Base-by-base conservation (phyloP, 1,140 invertebrate species). In the Zaprionus davidi region DNA sequence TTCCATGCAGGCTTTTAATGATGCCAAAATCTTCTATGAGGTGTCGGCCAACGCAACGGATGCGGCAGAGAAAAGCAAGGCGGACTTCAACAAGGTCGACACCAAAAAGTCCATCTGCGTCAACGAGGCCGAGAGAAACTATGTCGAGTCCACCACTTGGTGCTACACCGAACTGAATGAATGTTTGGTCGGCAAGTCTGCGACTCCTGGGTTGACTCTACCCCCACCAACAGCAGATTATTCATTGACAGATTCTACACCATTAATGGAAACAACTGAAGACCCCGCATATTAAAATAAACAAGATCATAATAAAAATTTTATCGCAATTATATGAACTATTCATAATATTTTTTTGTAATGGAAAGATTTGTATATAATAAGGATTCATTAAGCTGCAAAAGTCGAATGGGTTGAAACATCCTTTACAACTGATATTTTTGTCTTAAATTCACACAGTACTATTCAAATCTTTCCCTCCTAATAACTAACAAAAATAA, bases 11-110 rank as follows among this genome's bases (percentile, higher is more conserved):
- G 55, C 63, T 13, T 41, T 31, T 4, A 57, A 83, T 1, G 78
- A 71, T 36, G 46, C 81, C 3, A 82, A 82, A 44, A 64, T 44
- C 26, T 71, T 82, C 13, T 82, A 83, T 26, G 46, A n/a, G 2
- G 36, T 82, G 7, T 79, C 81, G 7, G 55, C 38, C 9, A 79
- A 59, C 34, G 81, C 81, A 12, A 72, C 76, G 9, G 55, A 71
- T 15, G 34, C 34, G 4, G 67, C 55, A 7, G 36, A 41, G 6
- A 60, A 57, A 15, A 62, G 60, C 38, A 53, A 68, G 46, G 17
- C 44, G 15, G 62, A 79, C 15, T 79, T 72, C 20, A 20, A 1
- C 5, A 1, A 5, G 5, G 9, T 69, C n/a, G 17, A 28, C 0
- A 66, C 41, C 9, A 22, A 9, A 2, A 68, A 13, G 28, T 13